Base-by-base conservation (phyloP, 2,888 invertebrate genomes). In the Orthosia gothica region DNA sequence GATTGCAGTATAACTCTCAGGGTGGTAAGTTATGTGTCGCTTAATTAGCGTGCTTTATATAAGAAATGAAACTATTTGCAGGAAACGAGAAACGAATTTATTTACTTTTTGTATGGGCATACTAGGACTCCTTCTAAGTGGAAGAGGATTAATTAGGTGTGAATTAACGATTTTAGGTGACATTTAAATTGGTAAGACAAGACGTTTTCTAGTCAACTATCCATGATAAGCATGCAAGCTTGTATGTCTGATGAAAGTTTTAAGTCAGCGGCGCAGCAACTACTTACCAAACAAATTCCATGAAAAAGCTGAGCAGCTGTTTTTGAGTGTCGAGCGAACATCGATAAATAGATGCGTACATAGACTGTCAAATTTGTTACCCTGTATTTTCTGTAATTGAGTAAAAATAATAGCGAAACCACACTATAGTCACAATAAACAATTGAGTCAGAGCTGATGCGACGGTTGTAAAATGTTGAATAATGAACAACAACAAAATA, bases 121-220 rank as follows among this genome's bases (percentile, higher is more conserved):
- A 57, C 26, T 40, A 45, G 45, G 49, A 69, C 75, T 70, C 49
- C 13, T 50, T 13, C 32, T 1, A 18, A 32, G n/a, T 58, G n/a
- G 40, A 50, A 49, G 75, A n/a, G 68, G 20, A 47, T 76, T 32
- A 58, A 70, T 79, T 26, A 70, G 23, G 58, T 79, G 70, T 59
- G 15, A 62, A 26, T 76, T 18, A 26, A 45, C 12, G 11, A n/a
- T 16, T 20, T 66, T 9, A 18, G 16, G 2, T 45, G 16, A 26
- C 2, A 26, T 26, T 26, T 26, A 26, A 26, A n/a, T n/a, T n/a
- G 26, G 26, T 26, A 26, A 26, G 3, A 26, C 2, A 26, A 26
- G 26, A 1, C 26, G 26, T 26, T 26, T 26, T 26, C 26, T 26
- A 26, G 26, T 26, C 26, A 26, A 26, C 26, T 26, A 26, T 26